phyloP scores from a whole-genome alignment of 2,888 invertebrate genomes.

The Epiperipatus broadwayi region DNA sequence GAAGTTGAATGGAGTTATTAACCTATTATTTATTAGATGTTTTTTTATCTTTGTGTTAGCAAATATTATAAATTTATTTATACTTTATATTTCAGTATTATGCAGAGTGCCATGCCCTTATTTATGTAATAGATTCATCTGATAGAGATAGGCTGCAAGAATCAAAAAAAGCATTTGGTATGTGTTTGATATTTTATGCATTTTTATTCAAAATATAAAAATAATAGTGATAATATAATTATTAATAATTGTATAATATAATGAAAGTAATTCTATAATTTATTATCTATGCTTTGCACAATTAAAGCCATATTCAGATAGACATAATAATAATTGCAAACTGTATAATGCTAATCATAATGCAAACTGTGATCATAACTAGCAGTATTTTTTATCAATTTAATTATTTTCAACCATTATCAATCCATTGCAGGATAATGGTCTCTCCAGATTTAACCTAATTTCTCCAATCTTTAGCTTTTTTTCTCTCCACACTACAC shows the following conservation, averaged over 20 bases:
- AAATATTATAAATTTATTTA: neutral
- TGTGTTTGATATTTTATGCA: constrained; percentile 20
- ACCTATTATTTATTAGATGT: constrained; percentile 26
- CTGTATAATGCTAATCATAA: too few species aligned
- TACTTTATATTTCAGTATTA: constrained; percentile 49
- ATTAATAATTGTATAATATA: constrained; percentile 1
- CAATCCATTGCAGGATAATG: too few species aligned
- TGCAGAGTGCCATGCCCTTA: constrained; percentile 89
- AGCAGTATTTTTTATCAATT: too few species aligned
- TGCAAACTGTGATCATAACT: too few species aligned
- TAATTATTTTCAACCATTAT: too few species aligned
- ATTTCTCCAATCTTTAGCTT: too few species aligned
- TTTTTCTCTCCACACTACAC: too few species aligned
- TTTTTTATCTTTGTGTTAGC: neutral
- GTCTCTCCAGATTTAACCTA: too few species aligned
- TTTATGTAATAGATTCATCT: constrained; percentile 90
- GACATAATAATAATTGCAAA: too few species aligned
- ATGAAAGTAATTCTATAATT: neutral
- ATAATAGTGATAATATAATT: neutral
- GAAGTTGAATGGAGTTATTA: too few species aligned
- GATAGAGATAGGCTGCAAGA: constrained; percentile 80
- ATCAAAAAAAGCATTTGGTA: constrained; percentile 90
- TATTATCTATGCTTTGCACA: neutral
- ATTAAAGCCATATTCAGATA: too few species aligned
- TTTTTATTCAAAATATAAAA: neutral